These are phyloP conservation scores for Palythoa grandiflora DNA, from an alignment of 92 coral and sea anemone genomes.

Conservation along the genomic window DNA sequence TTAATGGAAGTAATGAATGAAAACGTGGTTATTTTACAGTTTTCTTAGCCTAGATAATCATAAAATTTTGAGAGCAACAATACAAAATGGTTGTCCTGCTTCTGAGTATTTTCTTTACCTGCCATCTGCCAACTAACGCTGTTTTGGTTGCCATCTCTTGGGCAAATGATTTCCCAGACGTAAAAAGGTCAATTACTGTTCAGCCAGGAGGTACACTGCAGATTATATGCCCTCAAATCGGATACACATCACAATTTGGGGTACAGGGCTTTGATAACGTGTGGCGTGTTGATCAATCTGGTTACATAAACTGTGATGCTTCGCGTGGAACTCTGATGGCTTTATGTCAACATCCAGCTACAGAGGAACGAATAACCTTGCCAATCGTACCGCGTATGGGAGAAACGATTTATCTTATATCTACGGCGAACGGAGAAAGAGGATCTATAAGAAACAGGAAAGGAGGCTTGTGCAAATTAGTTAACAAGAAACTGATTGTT, in stretches of 20 bases:
- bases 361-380: not conserved
- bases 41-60: not conserved
- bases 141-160: not conserved
- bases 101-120: not conserved
- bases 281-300: conserved; percentile 9
- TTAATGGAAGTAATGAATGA: not conserved
- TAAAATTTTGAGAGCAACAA: not conserved
- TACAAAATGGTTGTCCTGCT: not conserved
- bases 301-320: conserved; percentile 35
- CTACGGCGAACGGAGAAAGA: conserved; percentile 24
- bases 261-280: conserved; percentile 20
- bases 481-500: conserved; percentile 30
- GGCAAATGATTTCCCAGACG: not conserved
- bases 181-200: not conserved
- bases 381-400: conserved; percentile 40
- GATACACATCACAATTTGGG: not conserved
- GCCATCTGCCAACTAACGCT: not conserved
- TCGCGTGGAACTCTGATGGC: conserved; percentile 25
- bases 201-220: conserved; percentile 19
- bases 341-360: conserved; percentile 13
- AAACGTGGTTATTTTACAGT: not conserved
- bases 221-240: conserved; percentile 15
- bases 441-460: conserved; percentile 20
- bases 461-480: conserved; percentile 25
- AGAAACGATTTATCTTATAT: conserved; percentile 28